Base-by-base conservation (phyloP, 2,797 vertebrate genomes). In the Poeciliopsis infans region DNA sequence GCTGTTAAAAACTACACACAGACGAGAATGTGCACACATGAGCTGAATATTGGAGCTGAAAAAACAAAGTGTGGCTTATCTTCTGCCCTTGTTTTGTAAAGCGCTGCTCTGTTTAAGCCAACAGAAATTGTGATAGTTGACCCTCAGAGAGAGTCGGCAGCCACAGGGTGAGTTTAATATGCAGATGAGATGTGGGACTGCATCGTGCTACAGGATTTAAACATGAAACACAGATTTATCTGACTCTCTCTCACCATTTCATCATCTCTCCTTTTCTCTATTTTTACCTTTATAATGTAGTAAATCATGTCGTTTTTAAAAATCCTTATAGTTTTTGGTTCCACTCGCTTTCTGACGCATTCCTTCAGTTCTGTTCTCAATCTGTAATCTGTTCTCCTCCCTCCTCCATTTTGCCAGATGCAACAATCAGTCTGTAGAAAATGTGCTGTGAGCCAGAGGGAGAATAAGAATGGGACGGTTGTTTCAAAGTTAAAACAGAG, bases 151-250 rank as follows among this genome's bases (percentile, higher is more conserved):
- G 81, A 43, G 78, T 49, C 86, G 73, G 86, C 79, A 83, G 93
- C 93, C 90, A 91, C 87, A 81, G 91, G 92, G 89, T 89, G 88
- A 86, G 84, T 93, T 92, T 90, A 92, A 94, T 91, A 94, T 94
- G 91, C 89, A 94, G 87, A 95, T 94, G 86, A 94, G 89, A 72
- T 70, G 81, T 76, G 90, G 88, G 91, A 89, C 85, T 69, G 85
- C 86, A 64, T 46, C 79, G 83, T 72, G 59, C 92, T 83, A 86
- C 88, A 88, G 86, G 91, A 91, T 91, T 91, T 86, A 75, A 66
- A 86, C 39, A 55, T 75, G 78, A 83, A 88, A 86, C 78, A 89
- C 49, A 28, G 36, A 70, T 39, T 55, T 68, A 82, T 85, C 76
- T 59, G 61, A 51, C 57, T 79, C 74, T 79, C 77, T 51, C 41